Conservation (phyloP, 2,888 invertebrate genomes). For the Drosophila maculinotata region DNA sequence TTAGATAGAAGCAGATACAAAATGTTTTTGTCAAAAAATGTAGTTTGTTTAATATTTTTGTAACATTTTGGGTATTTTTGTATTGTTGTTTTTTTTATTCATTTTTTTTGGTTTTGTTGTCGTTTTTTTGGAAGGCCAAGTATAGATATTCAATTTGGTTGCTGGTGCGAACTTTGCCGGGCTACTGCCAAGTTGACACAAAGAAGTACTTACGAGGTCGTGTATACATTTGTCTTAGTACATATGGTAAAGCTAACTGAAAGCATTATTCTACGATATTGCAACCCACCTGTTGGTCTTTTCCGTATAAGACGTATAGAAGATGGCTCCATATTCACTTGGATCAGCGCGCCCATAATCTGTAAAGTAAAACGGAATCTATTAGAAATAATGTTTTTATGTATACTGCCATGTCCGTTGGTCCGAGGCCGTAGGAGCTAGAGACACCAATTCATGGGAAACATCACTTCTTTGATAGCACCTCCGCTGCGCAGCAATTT, state of each 20-base stretch:
- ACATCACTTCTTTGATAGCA: no score
- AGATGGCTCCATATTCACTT: slow-evolving; percentile 90
- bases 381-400: background rate
- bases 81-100: slow-evolving; percentile 30
- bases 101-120: slow-evolving; percentile 44
- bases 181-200: slow-evolving; percentile 52
- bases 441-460: no score
- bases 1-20: slow-evolving; percentile 88
- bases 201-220: slow-evolving; percentile 50
- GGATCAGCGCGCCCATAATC: slow-evolving; percentile 92
- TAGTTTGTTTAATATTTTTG: slow-evolving; percentile 75
- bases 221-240: slow-evolving; percentile 27
- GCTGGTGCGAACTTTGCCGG: slow-evolving; percentile 51
- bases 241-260: slow-evolving; percentile 15
- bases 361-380: slow-evolving; percentile 83
- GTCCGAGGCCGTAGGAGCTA: no score
- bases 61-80: slow-evolving; percentile 64
- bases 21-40: slow-evolving; percentile 85
- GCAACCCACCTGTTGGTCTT: slow-evolving; percentile 91
- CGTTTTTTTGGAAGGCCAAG: slow-evolving; percentile 43
- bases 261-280: slow-evolving; percentile 29
- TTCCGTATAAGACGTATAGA: slow-evolving; percentile 93
- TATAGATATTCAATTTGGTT: slow-evolving; percentile 48
- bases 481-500: no score
- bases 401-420: no score